Conservation (phyloP, 1,140 invertebrate species). For the Vanessa atalanta region DNA sequence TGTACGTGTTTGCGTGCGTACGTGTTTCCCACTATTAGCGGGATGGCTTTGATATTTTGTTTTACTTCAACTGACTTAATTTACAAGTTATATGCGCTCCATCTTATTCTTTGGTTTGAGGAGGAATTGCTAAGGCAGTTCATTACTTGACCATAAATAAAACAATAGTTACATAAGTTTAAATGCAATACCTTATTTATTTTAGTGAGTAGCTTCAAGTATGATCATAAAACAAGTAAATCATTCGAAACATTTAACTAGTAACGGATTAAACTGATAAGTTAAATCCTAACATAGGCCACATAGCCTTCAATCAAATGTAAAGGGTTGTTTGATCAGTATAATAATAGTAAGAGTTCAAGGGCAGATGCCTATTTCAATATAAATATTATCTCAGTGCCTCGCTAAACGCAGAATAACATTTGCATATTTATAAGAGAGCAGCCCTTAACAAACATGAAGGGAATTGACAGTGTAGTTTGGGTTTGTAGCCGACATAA, state of each 20-base stretch:
- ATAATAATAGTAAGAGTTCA: conserved; percentile 71
- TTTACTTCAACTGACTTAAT: no score
- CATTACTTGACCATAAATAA: conserved; percentile 52
- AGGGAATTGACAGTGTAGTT: conserved; percentile 56
- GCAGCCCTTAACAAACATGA: conserved; percentile 65
- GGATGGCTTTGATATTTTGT: no score
- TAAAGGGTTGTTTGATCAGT: conserved; percentile 67
- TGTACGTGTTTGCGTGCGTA: no score
- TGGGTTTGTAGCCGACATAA: conserved; percentile 67
- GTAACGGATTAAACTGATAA: conserved; percentile 25
- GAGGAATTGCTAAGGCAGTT: conserved; percentile 41
- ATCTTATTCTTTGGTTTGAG: no score
- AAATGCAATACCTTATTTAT: background rate
- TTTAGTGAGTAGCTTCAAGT: no score
- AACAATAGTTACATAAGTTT: background rate
- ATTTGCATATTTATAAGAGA: conserved; percentile 77
- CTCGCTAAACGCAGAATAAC: conserved; percentile 72
- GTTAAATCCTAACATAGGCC: conserved; percentile 52
- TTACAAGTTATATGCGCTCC: no score
- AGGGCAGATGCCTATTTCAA: conserved; percentile 70
- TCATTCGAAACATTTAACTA: background rate
- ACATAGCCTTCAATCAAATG: conserved; percentile 50
- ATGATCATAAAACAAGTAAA: background rate
- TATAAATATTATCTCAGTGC: conserved; percentile 76
- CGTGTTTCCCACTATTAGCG: no score